phyloP scores from a whole-genome alignment of 2,797 vertebrate species.

The Chrosomus eos region DNA sequence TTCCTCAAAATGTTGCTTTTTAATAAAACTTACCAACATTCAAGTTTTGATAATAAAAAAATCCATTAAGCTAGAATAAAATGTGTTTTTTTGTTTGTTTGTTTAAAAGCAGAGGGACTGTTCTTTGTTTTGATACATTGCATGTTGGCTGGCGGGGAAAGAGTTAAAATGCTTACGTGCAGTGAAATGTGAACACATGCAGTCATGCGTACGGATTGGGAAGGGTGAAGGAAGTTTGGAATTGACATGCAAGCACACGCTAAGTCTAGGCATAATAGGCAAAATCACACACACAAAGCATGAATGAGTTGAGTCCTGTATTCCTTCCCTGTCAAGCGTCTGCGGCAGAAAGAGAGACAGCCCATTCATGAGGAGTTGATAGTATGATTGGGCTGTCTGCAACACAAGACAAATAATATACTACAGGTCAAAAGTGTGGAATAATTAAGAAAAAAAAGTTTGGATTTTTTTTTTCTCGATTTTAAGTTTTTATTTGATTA shows the following conservation, averaged over 20 bases:
- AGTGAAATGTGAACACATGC: neutral
- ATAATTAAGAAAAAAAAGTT: neutral
- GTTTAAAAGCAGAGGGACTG: no score
- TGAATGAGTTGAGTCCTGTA: neutral
- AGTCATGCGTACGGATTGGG: neutral
- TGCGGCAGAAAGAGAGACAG: neutral
- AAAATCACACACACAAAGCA: slow-evolving; percentile 6
- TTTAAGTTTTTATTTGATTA: neutral
- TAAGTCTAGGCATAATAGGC: neutral
- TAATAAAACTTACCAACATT: no score
- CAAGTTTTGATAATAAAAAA: no score
- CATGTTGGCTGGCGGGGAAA: no score
- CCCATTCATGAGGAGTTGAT: neutral
- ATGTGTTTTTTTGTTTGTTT: no score
- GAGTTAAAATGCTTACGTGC: neutral
- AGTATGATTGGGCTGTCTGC: neutral
- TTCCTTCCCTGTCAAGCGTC: neutral
- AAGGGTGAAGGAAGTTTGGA: neutral
- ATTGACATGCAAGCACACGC: slow-evolving; percentile 3
- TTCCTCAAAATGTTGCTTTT: no score
- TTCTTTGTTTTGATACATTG: no score
- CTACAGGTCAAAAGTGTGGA: neutral
- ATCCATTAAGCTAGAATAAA: no score
- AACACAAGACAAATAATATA: neutral
- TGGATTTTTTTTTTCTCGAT: no score